Percentiles rank a stretch among this genome's conserved stretches.
These are phyloP conservation scores for Xylocampa areola DNA, from an alignment of 2,888 invertebrate genomes.

Conservation along the genomic window DNA sequence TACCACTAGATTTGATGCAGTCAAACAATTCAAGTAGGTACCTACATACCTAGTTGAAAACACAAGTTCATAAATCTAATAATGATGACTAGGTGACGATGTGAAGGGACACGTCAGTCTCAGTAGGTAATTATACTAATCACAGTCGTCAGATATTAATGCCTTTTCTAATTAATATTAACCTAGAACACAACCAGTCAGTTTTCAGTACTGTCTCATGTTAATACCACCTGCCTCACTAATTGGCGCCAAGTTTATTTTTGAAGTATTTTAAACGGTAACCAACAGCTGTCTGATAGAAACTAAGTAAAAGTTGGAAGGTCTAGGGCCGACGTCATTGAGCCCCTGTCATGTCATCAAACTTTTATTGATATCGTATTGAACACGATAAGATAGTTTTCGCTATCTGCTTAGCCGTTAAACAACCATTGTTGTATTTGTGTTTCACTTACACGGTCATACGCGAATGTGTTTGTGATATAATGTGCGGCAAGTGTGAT, in stretches of 20 bases:
- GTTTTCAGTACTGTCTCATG: not conserved
- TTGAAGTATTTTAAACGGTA: constrained; percentile 11
- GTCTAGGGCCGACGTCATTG: constrained; percentile 63
- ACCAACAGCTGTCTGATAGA: constrained; percentile 30
- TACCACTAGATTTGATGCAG: no score
- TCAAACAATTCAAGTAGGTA: no score
- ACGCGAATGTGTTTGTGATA: constrained; percentile 52
- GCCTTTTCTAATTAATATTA: constrained; percentile 40
- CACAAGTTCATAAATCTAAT: constrained; percentile 1
- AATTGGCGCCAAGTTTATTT: constrained; percentile 10
- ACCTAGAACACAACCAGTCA: constrained; percentile 20
- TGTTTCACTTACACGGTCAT: constrained; percentile 63
- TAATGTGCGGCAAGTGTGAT: constrained; percentile 59
- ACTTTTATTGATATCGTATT: constrained; percentile 80
- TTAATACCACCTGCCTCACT: constrained; percentile 5
- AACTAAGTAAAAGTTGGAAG: constrained; percentile 52
- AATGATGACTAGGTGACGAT: not conserved
- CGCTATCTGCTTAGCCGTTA: constrained; percentile 68
- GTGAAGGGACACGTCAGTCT: constrained; percentile 1
- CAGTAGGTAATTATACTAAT: constrained; percentile 35
- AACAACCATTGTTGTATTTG: constrained; percentile 69
- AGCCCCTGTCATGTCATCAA: constrained; percentile 50
- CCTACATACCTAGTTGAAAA: no score
- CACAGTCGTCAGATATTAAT: constrained; percentile 30
- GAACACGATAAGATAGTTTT: constrained; percentile 82